Percentiles rank a stretch among this genome's conserved stretches.
These are phyloP conservation scores for Hydropsyche betteni DNA, from an alignment of 2,888 invertebrate species.

Conservation along the genomic window DNA sequence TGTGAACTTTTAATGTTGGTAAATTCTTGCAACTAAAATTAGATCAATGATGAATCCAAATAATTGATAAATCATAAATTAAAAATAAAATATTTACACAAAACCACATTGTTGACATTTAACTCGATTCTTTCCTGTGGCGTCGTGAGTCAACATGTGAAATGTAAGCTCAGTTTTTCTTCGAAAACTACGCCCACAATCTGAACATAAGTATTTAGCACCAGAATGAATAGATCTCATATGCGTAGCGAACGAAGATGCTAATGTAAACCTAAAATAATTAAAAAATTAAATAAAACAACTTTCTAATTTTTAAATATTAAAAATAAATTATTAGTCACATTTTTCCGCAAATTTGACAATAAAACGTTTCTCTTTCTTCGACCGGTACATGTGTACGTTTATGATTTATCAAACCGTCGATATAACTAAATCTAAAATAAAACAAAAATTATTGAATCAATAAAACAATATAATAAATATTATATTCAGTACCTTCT, in stretches of 20 bases:
- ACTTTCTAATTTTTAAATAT: background rate
- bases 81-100: constrained; percentile 37
- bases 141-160: constrained; percentile 47
- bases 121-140: constrained; percentile 41
- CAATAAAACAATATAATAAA: background rate
- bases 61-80: constrained; percentile 1
- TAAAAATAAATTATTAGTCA: constrained; percentile 9
- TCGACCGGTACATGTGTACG: constrained; percentile 43
- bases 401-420: constrained; percentile 42
- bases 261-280: constrained; percentile 31
- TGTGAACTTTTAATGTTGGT: constrained; percentile 36
- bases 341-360: constrained; percentile 46
- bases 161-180: constrained; percentile 40
- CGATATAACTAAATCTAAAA: constrained; percentile 39
- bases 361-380: constrained; percentile 41
- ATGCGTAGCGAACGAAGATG: constrained; percentile 35
- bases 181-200: constrained; percentile 52
- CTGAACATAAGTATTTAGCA: constrained; percentile 52
- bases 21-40: constrained; percentile 36
- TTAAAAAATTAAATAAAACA: background rate
- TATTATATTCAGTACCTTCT: constrained; percentile 37
- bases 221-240: constrained; percentile 40
- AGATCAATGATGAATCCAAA: background rate
- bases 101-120: constrained; percentile 48
- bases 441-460: background rate